These are phyloP conservation scores for Physella acuta DNA, from an alignment of 1,140 invertebrate genomes.

Conservation along the genomic window DNA sequence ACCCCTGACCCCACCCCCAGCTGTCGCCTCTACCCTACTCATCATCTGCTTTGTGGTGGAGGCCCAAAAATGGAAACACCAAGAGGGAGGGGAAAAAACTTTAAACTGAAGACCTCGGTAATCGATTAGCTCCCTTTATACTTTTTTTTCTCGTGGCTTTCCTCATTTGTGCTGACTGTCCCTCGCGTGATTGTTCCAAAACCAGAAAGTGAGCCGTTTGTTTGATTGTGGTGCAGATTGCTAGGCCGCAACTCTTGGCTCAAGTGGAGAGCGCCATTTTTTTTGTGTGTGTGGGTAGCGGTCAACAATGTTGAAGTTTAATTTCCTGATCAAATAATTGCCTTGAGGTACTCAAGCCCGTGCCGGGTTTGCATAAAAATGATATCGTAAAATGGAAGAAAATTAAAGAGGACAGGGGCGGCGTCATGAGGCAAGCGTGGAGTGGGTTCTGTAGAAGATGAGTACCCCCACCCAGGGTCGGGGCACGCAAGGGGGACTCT, in stretches of 20 bases:
- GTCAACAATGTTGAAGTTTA: conserved; percentile 22
- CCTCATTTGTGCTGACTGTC: neutral
- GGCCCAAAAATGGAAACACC: neutral
- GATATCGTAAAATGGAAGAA: neutral
- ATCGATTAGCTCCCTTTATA: neutral
- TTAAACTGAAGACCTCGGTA: neutral
- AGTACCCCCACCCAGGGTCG: no score
- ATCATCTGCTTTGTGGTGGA: conserved; percentile 18
- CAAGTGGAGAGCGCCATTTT: conserved; percentile 8
- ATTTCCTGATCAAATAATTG: conserved; percentile 22
- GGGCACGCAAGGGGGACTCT: no score
- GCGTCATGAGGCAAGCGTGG: conserved; percentile 17
- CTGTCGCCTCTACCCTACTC: conserved; percentile 16
- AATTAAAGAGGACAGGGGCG: conserved; percentile 12
- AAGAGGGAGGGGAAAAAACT: neutral
- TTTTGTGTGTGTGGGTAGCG: neutral
- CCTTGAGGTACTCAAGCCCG: neutral
- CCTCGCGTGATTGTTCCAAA: conserved; percentile 9
- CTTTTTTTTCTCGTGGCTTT: neutral
- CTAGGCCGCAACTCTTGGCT: neutral
- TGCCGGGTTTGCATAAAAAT: conserved; percentile 14
- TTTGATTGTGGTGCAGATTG: conserved; percentile 24
- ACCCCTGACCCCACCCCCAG: conserved; percentile 18
- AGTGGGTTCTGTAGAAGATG: neutral
- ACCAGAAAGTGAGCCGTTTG: conserved; percentile 9